Conservation (phyloP, 2,888 invertebrate species). For the Smittia sp. region DNA sequence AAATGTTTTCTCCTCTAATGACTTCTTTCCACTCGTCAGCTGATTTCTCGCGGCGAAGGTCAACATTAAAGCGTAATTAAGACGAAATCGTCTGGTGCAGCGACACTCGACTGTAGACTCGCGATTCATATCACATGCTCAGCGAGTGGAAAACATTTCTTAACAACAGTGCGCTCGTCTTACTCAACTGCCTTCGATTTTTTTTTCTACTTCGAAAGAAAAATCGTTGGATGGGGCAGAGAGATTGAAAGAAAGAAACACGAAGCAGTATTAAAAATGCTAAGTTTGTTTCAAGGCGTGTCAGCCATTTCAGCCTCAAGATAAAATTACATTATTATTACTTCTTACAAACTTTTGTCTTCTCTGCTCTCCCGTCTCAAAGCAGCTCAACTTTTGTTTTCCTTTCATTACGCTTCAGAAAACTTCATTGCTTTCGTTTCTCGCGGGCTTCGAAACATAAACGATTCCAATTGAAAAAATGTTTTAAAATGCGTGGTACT, state of each 20-base stretch:
- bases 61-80: conserved; percentile 20
- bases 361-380: not conserved
- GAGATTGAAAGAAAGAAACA: conserved; percentile 1
- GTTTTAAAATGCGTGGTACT: not conserved
- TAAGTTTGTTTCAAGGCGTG: conserved; percentile 38
- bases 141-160: conserved; percentile 11
- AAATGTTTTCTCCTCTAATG: conserved; percentile 9
- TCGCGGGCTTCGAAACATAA: conserved; percentile 10
- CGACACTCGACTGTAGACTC: not conserved
- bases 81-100: not conserved
- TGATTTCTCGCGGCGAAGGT: conserved; percentile 11
- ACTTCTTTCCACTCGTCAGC: not conserved
- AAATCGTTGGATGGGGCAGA: conserved; percentile 10
- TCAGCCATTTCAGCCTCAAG: conserved; percentile 41
- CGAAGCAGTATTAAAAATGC: conserved; percentile 27
- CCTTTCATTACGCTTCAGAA: conserved; percentile 17
- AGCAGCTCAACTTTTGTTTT: conserved; percentile 7
- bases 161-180: not conserved
- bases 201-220: not conserved
- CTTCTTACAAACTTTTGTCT: conserved; percentile 13
- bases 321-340: conserved; percentile 40
- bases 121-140: conserved; percentile 14
- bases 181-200: not conserved
- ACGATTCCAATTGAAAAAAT: conserved; percentile 13
- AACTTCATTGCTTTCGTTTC: not conserved